Evolutionary conservation across 2,888 invertebrate genomes (phyloP).

Genomic region (Cataglyphis cursor): DNA sequence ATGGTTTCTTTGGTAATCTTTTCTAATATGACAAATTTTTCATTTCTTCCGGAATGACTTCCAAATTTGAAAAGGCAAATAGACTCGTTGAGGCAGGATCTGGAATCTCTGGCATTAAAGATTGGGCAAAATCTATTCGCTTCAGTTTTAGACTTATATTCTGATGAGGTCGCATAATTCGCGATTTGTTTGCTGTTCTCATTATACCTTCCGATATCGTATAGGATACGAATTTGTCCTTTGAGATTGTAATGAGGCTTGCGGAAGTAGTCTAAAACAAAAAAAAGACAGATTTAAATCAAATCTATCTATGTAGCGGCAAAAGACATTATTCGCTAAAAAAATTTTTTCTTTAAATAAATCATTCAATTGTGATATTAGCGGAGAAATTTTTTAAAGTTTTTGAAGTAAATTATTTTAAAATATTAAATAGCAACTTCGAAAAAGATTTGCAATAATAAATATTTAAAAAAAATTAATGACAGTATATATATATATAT

Average conservation of each 20-base stretch:
- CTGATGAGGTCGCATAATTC: conserved; percentile 56
- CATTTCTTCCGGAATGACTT: not conserved
- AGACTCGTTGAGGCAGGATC: conserved; percentile 66
- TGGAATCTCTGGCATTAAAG: conserved; percentile 56
- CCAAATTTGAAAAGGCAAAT: conserved; percentile 57
- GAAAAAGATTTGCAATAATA: not conserved
- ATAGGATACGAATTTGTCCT: conserved; percentile 56
- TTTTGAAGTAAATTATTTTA: not conserved
- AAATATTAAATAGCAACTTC: not conserved
- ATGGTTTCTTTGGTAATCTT: not conserved
- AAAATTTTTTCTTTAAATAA: not conserved
- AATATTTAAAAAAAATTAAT: not conserved
- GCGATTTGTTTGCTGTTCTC: conserved; percentile 24
- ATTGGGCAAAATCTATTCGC: conserved; percentile 45
- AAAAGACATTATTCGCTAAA: not conserved
- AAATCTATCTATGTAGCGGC: not conserved
- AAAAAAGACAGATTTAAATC: not conserved
- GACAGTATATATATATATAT: not conserved
- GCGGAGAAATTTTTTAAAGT: not conserved
- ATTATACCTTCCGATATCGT: conserved; percentile 62
- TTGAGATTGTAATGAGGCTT: conserved; percentile 60
- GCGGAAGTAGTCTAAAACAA: conserved; percentile 58
- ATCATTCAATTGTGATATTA: not conserved
- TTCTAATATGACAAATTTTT: not conserved
- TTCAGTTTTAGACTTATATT: conserved; percentile 65